Evolutionary conservation across 1,140 invertebrate species (phyloP), one percentile per base, ranked within the genome.

Genomic region (Ceratina japonica): DNA sequence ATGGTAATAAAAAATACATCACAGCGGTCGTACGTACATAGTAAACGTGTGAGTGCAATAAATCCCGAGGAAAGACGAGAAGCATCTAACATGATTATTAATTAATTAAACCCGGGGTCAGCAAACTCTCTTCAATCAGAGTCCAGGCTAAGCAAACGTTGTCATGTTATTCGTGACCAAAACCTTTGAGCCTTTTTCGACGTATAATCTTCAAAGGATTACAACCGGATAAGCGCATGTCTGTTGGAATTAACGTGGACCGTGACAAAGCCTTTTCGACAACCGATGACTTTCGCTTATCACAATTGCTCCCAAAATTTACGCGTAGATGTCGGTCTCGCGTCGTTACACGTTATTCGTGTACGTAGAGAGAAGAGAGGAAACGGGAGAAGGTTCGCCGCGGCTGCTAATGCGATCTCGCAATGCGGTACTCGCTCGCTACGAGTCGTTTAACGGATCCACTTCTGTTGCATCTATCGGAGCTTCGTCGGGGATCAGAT

Each of bases 361-460:
- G n/a, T 16, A n/a, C 54, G 3, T 22, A 52, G 44, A 27, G 15
- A 12, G 2, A 58, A 5, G 16, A 31, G 20, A 49, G 44, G 64
- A 31, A 20, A 16, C 0, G 66, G 31, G 24, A 20, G 59, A 18
- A 58, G 22, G 12, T 15, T 72, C 12, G 52, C n/a, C n/a, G n/a
- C n/a, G 51, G 24, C 59, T 4, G 76, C 62, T 81, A 77, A 79
- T 81, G 80, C 80, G 76, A 75, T 66, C 80, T 79, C 79, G 69
- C 78, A 77, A 62, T 81, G 80, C 80, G 80, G 80, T 74, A 71
- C 5, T 22, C 58, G 68, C 31, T 78, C 31, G 52, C 75, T 64
- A 51, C 59, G 27, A 79, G 56, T 68, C 49, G 78, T 75, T 80
- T 75, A 80, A 75, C 71, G 51, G 59, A 80, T 49, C 59, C 15